Conservation (phyloP, 2,113 vertebrate species). For the Petrocephalus microphthalmus region DNA sequence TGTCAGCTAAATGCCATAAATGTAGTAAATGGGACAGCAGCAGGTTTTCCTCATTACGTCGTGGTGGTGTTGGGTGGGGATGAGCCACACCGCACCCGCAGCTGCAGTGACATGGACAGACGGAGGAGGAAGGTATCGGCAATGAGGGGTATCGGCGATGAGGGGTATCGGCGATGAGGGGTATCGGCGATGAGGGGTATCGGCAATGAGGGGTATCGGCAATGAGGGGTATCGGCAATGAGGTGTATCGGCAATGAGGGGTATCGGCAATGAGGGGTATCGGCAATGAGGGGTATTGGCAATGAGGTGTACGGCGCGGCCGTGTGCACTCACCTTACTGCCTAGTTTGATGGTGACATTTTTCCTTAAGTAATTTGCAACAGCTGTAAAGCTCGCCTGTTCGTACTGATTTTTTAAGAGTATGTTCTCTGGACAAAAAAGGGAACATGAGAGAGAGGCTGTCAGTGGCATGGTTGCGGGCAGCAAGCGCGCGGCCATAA, state of each 20-base stretch:
- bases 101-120: neutral
- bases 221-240: neutral
- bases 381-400: slow-evolving; percentile 46
- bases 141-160: neutral
- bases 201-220: neutral
- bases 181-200: neutral
- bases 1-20: too few relatives aligned
- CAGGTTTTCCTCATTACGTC: neutral
- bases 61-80: neutral
- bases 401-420: slow-evolving; percentile 42
- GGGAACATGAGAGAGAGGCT: neutral
- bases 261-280: neutral
- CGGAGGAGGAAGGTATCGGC: neutral
- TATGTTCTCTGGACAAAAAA: slow-evolving; percentile 42
- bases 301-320: neutral
- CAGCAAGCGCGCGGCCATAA: neutral
- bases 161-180: neutral
- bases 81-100: neutral
- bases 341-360: slow-evolving; percentile 41
- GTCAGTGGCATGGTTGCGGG: neutral
- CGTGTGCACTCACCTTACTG: slow-evolving; percentile 41
- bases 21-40: too few relatives aligned
- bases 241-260: too few relatives aligned
- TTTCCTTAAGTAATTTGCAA: slow-evolving; percentile 21
- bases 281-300: neutral